Evolutionary conservation across 35 echinoderm and acorn worm genomes (phyloP), one percentile per base, ranked within the genome.

Genomic region (Stichopus chloronotus): DNA sequence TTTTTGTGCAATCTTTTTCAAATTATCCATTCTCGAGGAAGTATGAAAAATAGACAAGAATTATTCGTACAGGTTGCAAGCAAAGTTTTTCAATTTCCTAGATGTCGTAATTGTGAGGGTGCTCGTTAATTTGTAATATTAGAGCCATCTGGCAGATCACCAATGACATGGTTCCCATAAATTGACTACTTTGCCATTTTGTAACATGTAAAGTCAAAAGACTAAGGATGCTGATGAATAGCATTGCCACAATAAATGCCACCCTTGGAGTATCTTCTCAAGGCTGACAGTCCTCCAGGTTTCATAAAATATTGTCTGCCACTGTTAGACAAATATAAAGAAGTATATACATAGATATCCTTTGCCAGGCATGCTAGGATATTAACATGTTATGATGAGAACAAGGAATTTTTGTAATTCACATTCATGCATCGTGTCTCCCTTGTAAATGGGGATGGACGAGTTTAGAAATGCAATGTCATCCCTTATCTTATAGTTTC

Each of bases 191-290:
- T 74, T 74, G 30, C 30, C 69, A 9, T 65, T 19, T 65, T 19
- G 61, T n/a, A n/a, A 20, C 69, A 74, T 21, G 22, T 72, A 72
- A 72, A 61, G 8, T 61, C 14, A 14, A 61, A 10, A 8, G 69
- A 72, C 6, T n/a, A n/a, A 6, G 19, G 22, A 74, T 21, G 12
- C 11, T n/a, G 17, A 20, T n/a, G 20, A 74, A 74, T 20, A 2
- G 69, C 69, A 16, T 72, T n/a, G 68, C n/a, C n/a, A n/a, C 21
- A 74, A n/a, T 74, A 74, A 74, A 74, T 74, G 69, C 22, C 69
- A 74, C 11, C 7, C 69, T 72, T 7, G 59, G 6, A 72, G 12
- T n/a, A n/a, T 72, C 69, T 20, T 6, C 16, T 72, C 22, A 16
- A 72, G 4, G 19, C 14, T 7, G 17, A 2, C 4, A 74, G 14